Evolutionary conservation across 2,797 vertebrate species (phyloP), one percentile per base, ranked within the genome.

Genomic region (Melanitta fusca): DNA sequence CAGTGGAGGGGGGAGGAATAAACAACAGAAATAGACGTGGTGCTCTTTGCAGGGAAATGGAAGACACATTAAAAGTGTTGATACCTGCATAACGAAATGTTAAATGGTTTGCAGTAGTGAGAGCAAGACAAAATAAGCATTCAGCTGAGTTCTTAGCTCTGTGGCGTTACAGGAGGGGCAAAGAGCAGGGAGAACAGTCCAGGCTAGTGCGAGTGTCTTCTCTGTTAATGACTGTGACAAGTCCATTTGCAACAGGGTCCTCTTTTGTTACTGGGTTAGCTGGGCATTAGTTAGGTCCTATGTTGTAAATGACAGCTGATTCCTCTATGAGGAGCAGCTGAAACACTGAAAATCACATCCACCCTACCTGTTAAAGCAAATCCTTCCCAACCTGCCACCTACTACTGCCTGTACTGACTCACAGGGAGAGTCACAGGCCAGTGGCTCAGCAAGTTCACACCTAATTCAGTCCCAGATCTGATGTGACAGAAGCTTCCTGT

Each of bases 1-100:
- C 3, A 28, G 9, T 17, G 38, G 21, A 13, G 11, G 30, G 20
- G 39, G 1, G 1, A 11, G 5, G 3, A 3, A 0, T 5, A 56
- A 80, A 13, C 1, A 49, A 39, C 14, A 28, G 53, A 32, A 66
- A 34, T 9, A 72, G 56, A 58, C 72, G 8, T 18, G 12, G 39
- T 2, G 1, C 20, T 83, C 3, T 0, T 47, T 73, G 28, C 17
- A 62, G 61, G n/a, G 36, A 74, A 68, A 54, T 8, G 8, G 34
- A 65, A 80, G 38, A 19, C 32, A 17, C 18, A 8, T 84, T 24
- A 94, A 24, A 88, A 65, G 25, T 24, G 2, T 38, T 79, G 14
- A 60, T 32, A 88, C 77, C 13, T 21, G 7, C 18, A 28, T 75
- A 86, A 70, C 25, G 71, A 72, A 86, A 73, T 8, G 5, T 80